A percentile compares a stretch with the other conserved stretches of the same genome.
Conservation (phyloP, 2,797 vertebrate species). For the Salarias fasciatus region DNA sequence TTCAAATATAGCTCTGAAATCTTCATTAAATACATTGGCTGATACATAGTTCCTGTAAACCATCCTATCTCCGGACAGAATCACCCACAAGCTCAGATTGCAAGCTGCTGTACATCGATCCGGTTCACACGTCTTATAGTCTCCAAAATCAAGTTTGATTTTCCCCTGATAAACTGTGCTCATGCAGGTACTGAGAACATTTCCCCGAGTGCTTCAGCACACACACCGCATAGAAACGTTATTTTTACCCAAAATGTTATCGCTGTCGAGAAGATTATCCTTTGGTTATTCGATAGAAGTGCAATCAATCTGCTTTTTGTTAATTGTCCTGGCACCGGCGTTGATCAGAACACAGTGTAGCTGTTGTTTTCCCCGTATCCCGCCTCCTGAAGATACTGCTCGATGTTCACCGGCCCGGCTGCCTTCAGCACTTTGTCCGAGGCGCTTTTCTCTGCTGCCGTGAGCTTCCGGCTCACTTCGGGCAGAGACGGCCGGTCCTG, state of each 20-base stretch:
- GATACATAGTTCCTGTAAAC: slow-evolving; percentile 43
- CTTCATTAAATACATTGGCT: slow-evolving; percentile 24
- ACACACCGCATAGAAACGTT: too few species aligned
- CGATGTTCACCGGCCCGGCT: slow-evolving; percentile 83
- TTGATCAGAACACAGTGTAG: slow-evolving; percentile 89
- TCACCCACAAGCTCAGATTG: slow-evolving; percentile 15
- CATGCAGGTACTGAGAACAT: too few species aligned
- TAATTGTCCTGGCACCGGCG: background rate
- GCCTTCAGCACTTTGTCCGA: slow-evolving; percentile 86
- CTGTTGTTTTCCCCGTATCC: slow-evolving; percentile 83
- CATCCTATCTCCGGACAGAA: slow-evolving; percentile 26
- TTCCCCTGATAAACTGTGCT: slow-evolving; percentile 4
- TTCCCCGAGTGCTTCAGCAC: too few species aligned
- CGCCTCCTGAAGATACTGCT: slow-evolving; percentile 87
- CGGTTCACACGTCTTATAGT: slow-evolving; percentile 35
- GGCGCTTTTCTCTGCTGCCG: slow-evolving; percentile 81
- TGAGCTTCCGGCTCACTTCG: slow-evolving; percentile 81
- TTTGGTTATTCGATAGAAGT: slow-evolving; percentile 22
- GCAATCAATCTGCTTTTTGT: slow-evolving; percentile 21
- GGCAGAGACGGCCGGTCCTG: slow-evolving; percentile 79
- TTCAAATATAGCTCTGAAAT: slow-evolving; percentile 31
- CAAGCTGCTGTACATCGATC: slow-evolving; percentile 22
- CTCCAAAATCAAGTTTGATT: slow-evolving; percentile 1
- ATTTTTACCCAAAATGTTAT: slow-evolving; percentile 17
- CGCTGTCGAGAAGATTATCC: slow-evolving; percentile 24